These are phyloP conservation scores for Thera obeliscata DNA, from an alignment of 2,888 invertebrate genomes.

Conservation along the genomic window DNA sequence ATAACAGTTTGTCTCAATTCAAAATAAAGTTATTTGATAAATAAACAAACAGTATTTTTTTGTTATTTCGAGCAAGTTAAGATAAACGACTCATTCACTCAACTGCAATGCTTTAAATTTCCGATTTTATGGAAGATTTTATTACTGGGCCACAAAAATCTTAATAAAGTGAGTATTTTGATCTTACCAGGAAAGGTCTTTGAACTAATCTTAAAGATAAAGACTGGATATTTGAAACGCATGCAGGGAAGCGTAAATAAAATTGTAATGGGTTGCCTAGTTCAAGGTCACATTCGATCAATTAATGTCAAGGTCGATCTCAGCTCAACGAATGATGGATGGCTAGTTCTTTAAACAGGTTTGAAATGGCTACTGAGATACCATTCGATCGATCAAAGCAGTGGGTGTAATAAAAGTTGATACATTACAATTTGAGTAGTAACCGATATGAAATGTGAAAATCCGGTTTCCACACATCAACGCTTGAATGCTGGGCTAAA, in stretches of 20 bases:
- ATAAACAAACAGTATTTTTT: background rate
- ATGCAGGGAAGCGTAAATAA: conserved; percentile 30
- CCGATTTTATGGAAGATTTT: conserved; percentile 18
- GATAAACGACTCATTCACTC: background rate
- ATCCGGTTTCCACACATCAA: conserved; percentile 9
- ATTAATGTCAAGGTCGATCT: conserved; percentile 44
- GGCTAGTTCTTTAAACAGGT: background rate
- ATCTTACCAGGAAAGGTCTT: conserved; percentile 18
- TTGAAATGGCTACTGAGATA: background rate
- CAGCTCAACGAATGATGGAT: conserved; percentile 18
- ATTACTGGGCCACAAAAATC: conserved; percentile 14
- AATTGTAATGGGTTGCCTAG: conserved; percentile 26
- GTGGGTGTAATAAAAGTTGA: background rate
- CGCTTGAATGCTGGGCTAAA: too few species aligned
- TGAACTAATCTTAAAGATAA: conserved; percentile 20
- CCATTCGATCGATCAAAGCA: conserved; percentile 5
- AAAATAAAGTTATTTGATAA: too few species aligned
- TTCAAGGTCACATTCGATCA: conserved; percentile 42
- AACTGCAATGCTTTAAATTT: background rate
- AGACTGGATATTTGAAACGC: conserved; percentile 9
- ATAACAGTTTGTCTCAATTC: too few species aligned
- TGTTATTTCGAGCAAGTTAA: background rate
- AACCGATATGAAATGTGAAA: background rate
- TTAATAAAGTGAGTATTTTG: background rate
- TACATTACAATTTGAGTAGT: background rate